Percentiles rank a stretch among this genome's conserved stretches.
Conservation (phyloP, 2,113 vertebrate genomes). For the Zosterops borbonicus region DNA sequence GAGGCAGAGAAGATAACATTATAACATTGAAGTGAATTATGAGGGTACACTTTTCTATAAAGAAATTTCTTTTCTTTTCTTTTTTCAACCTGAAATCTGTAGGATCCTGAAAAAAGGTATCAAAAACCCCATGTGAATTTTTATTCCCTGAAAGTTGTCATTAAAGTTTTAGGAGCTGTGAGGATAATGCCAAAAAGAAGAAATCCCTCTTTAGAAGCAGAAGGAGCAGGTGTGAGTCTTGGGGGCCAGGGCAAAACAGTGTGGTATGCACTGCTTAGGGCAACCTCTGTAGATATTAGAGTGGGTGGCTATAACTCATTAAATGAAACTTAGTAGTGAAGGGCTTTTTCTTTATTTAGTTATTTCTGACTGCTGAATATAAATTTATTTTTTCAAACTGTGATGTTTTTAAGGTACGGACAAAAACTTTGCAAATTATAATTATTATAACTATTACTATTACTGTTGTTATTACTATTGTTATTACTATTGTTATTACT, state of each 20-base stretch:
- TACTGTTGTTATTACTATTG: too few relatives aligned
- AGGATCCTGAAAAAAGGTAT: not conserved
- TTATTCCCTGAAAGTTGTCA: not conserved
- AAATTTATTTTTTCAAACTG: not conserved
- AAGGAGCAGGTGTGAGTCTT: not conserved
- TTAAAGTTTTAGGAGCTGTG: not conserved
- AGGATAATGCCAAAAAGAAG: not conserved
- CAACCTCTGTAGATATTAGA: not conserved
- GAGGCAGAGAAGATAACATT: not conserved
- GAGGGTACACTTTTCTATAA: not conserved
- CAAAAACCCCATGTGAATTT: not conserved
- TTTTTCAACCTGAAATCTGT: not conserved
- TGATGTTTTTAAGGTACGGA: not conserved
- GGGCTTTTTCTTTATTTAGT: not conserved
- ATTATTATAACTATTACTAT: not conserved
- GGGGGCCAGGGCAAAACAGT: not conserved
- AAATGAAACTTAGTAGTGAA: not conserved
- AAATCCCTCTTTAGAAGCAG: not conserved
- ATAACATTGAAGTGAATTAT: not conserved
- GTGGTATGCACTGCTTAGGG: fast-evolving
- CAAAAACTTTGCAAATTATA: not conserved
- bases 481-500: too few relatives aligned
- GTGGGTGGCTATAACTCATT: not conserved
- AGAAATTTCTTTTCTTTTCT: not conserved
- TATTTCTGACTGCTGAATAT: not conserved